These are phyloP conservation scores for Melinaea marsaeus DNA, from an alignment of 2,888 invertebrate species.

Conservation along the genomic window DNA sequence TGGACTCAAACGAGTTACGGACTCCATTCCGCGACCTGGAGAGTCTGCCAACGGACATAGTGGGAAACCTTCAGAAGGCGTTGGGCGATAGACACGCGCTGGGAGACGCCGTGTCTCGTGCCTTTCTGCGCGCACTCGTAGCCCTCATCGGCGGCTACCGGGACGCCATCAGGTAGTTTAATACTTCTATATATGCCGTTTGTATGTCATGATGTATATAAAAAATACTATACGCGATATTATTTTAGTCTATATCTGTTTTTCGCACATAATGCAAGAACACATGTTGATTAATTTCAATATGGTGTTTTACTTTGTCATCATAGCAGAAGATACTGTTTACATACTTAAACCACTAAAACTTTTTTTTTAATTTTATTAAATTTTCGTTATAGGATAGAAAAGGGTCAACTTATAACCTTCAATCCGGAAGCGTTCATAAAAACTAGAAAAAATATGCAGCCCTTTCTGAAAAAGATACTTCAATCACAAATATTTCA, in stretches of 20 bases:
- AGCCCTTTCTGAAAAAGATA: slow-evolving; percentile 93
- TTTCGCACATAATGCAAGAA: too few relatives aligned
- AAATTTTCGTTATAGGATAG: slow-evolving; percentile 53
- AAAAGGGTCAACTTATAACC: slow-evolving; percentile 80
- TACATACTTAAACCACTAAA: not conserved
- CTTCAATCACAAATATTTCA: slow-evolving; percentile 96
- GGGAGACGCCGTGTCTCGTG: slow-evolving; percentile 95
- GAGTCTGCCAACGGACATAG: slow-evolving; percentile 92
- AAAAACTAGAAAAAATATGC: slow-evolving; percentile 90
- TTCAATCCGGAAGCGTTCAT: slow-evolving; percentile 94
- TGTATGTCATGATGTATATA: too few relatives aligned
- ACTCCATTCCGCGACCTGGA: slow-evolving; percentile 94
- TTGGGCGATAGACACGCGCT: slow-evolving; percentile 86
- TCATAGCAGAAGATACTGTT: too few relatives aligned
- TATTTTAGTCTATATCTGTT: too few relatives aligned
- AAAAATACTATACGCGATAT: too few relatives aligned
- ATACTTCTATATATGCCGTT: not conserved
- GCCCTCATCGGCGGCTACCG: slow-evolving; percentile 96
- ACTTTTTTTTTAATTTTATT: too few relatives aligned
- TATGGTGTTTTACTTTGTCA: too few relatives aligned
- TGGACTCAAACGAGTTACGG: slow-evolving; percentile 91
- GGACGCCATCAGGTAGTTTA: slow-evolving; percentile 85
- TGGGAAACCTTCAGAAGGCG: slow-evolving; percentile 85
- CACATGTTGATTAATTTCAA: too few relatives aligned
- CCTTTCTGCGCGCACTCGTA: slow-evolving; percentile 94